Evolutionary conservation across 1,140 invertebrate genomes (phyloP).

Genomic region (Drosophila sucinea): DNA sequence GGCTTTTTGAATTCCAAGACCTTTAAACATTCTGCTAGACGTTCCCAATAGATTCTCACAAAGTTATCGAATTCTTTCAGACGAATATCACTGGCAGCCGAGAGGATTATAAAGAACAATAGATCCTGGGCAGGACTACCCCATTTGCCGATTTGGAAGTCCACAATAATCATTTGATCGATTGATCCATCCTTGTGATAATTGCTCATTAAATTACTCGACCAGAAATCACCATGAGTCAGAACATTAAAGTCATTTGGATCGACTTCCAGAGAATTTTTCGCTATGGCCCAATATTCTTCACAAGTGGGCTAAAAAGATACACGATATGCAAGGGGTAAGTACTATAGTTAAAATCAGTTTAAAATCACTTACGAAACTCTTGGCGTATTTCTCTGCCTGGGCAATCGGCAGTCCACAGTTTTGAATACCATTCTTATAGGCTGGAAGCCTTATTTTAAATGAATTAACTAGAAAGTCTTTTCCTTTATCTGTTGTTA

Average conservation of each 20-base stretch:
- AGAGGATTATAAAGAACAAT: slow-evolving; percentile 72
- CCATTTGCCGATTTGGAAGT: slow-evolving; percentile 81
- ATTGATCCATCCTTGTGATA: slow-evolving; percentile 62
- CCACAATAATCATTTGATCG: slow-evolving; percentile 72
- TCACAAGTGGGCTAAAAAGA: slow-evolving; percentile 54
- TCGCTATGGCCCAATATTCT: slow-evolving; percentile 46
- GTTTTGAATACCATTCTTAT: slow-evolving; percentile 53
- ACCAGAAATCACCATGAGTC: slow-evolving; percentile 86
- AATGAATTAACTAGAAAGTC: slow-evolving; percentile 35
- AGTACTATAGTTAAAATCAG: too few species aligned
- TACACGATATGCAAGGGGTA: too few species aligned
- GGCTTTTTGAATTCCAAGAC: slow-evolving; percentile 50
- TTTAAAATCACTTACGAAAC: slow-evolving; percentile 49
- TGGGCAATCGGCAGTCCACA: slow-evolving; percentile 55
- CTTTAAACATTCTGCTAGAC: slow-evolving; percentile 59
- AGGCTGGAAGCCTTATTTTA: slow-evolving; percentile 19
- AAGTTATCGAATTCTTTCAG: slow-evolving; percentile 67
- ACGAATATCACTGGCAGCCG: slow-evolving; percentile 47
- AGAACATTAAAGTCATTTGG: slow-evolving; percentile 85
- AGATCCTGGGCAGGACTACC: slow-evolving; percentile 80
- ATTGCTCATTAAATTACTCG: slow-evolving; percentile 82
- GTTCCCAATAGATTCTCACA: slow-evolving; percentile 65
- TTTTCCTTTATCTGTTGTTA: not conserved
- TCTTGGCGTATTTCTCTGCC: slow-evolving; percentile 57
- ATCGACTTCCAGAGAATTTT: slow-evolving; percentile 47